These are phyloP conservation scores for Rhodophaea formosa DNA, from an alignment of 2,888 invertebrate species.

Conservation along the genomic window DNA sequence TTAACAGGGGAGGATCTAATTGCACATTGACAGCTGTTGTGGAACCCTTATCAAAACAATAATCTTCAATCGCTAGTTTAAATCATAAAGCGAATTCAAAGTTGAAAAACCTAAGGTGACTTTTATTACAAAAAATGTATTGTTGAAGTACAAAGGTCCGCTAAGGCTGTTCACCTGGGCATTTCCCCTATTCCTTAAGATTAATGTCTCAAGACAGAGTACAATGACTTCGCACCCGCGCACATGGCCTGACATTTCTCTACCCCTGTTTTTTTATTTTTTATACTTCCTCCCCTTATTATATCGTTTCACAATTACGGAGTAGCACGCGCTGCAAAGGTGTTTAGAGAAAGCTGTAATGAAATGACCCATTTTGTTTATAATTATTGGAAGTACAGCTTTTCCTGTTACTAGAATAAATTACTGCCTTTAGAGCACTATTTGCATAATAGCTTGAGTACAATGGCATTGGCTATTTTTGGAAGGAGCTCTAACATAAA, in stretches of 20 bases:
- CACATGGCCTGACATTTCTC: slow-evolving; percentile 71
- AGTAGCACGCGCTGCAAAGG: slow-evolving; percentile 71
- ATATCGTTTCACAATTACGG: slow-evolving; percentile 55
- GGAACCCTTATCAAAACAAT: slow-evolving; percentile 16
- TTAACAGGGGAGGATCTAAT: background rate
- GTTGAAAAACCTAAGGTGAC: slow-evolving; percentile 23
- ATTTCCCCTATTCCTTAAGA: slow-evolving; percentile 57
- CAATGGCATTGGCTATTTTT: slow-evolving; percentile 25
- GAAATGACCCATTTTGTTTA: slow-evolving; percentile 48
- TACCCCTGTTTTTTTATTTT: slow-evolving; percentile 61
- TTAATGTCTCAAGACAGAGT: slow-evolving; percentile 66
- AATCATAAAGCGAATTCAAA: background rate
- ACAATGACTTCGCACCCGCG: slow-evolving; percentile 65
- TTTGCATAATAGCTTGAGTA: slow-evolving; percentile 17
- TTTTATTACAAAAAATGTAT: slow-evolving; percentile 33
- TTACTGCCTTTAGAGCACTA: slow-evolving; percentile 22
- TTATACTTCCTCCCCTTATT: slow-evolving; percentile 66
- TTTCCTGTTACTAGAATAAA: slow-evolving; percentile 17
- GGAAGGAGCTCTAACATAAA: slow-evolving; percentile 26
- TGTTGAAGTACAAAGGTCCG: slow-evolving; percentile 41
- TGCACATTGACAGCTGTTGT: background rate
- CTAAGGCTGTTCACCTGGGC: slow-evolving; percentile 67
- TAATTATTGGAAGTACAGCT: slow-evolving; percentile 26
- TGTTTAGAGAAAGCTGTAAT: slow-evolving; percentile 73
- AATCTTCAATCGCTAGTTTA: slow-evolving; percentile 4